phyloP scores from a whole-genome alignment of 2,113 vertebrate species.

The Clarias magur region DNA sequence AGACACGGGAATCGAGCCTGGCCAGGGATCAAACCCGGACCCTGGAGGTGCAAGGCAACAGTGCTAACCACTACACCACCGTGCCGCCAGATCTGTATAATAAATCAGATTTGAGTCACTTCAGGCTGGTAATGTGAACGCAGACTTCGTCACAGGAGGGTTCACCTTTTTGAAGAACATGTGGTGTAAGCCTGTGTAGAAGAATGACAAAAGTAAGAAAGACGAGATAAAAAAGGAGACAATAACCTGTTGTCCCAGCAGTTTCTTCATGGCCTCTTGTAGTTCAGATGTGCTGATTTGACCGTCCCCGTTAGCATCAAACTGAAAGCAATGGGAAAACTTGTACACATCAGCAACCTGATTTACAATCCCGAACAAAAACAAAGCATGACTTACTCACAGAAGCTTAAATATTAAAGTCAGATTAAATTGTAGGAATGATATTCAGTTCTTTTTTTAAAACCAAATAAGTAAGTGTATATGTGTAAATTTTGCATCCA shows the following conservation, averaged over 20 bases:
- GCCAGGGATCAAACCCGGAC: no score
- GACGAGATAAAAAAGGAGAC: neutral
- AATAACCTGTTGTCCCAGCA: constrained; percentile 91
- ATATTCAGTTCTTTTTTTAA: neutral
- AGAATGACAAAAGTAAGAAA: constrained; percentile 26
- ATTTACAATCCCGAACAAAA: neutral
- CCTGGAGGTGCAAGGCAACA: no score
- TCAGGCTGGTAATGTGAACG: no score
- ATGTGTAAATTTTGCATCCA: neutral
- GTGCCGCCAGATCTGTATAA: no score
- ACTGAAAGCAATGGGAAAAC: constrained; percentile 70
- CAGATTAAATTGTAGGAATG: neutral
- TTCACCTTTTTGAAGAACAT: neutral
- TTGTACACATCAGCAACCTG: neutral
- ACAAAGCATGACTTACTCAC: neutral
- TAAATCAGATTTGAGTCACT: no score
- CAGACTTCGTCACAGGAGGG: neutral
- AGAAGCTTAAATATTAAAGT: neutral
- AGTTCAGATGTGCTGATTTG: constrained; percentile 94
- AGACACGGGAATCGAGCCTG: no score
- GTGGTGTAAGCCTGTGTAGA: neutral
- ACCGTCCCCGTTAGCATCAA: constrained; percentile 95
- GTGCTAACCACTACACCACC: no score
- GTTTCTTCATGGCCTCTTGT: constrained; percentile 95
- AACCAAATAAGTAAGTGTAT: neutral